These are phyloP conservation scores for Brevipalpus yothersi DNA, from an alignment of 1,140 invertebrate genomes.

Conservation along the genomic window DNA sequence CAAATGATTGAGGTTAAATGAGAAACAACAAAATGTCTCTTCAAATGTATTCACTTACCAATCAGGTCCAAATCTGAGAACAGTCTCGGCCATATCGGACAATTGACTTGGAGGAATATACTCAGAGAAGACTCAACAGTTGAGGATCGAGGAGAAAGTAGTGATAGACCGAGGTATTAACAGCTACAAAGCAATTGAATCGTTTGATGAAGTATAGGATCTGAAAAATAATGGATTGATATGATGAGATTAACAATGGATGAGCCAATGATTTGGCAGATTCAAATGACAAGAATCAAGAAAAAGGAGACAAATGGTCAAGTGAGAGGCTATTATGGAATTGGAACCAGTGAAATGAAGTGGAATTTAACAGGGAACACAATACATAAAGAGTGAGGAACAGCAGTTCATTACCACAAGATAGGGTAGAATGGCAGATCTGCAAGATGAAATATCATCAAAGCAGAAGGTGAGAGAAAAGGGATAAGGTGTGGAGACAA, in stretches of 20 bases:
- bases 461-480: not conserved
- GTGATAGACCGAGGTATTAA: not conserved
- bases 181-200: not conserved
- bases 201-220: not conserved
- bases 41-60: conserved; percentile 17
- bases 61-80: conserved; percentile 27
- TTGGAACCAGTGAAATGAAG: not conserved
- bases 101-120: not conserved
- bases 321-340: not conserved
- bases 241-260: not conserved
- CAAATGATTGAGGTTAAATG: not conserved
- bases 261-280: not conserved
- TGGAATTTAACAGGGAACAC: not conserved
- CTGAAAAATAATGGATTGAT: not conserved
- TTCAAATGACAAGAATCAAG: not conserved
- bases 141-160: not conserved
- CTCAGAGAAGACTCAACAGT: not conserved
- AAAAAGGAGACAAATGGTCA: not conserved
- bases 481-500: not conserved
- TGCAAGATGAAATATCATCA: not conserved
- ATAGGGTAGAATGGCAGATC: not conserved
- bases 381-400: not conserved
- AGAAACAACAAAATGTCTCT: not conserved
- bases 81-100: conserved; percentile 17
- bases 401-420: not conserved